A percentile compares a stretch with the other conserved stretches of the same genome.
phyloP scores from a whole-genome alignment of 2,113 vertebrate genomes.

The Lates calcarifer region DNA sequence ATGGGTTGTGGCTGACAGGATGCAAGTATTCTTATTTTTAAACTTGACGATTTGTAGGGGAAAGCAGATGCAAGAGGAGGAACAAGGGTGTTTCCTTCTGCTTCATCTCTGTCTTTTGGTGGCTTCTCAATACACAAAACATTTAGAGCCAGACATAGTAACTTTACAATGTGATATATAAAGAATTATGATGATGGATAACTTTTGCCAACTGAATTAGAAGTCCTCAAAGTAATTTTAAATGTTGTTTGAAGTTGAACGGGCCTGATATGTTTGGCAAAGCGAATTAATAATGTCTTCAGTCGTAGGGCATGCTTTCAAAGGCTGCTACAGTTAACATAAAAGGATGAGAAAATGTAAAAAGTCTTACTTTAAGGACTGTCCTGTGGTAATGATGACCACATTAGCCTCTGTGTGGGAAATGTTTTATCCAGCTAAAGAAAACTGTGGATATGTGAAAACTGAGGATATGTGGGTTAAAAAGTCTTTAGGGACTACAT shows the following conservation, averaged over 20 bases:
- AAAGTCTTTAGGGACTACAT: background rate
- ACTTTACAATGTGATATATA: no score
- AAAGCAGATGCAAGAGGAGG: background rate
- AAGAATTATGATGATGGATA: no score
- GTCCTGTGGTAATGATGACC: background rate
- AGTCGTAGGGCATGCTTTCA: background rate
- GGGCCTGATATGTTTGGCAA: background rate
- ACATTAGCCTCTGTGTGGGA: background rate
- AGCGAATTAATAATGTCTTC: background rate
- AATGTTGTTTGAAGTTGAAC: conserved; percentile 5
- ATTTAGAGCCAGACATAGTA: no score
- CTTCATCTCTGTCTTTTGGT: background rate
- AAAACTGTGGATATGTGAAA: no score
- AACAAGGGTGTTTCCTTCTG: no score
- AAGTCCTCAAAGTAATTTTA: background rate
- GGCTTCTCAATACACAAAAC: no score
- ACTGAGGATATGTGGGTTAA: no score
- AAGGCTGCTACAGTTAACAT: background rate
- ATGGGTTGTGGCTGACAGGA: background rate
- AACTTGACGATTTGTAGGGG: background rate
- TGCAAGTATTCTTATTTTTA: background rate
- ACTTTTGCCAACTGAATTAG: no score
- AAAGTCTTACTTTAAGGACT: background rate
- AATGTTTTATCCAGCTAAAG: background rate
- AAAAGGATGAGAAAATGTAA: background rate